Evolutionary conservation across 1,140 invertebrate species (phyloP).

Genomic region (Papilio machaon): DNA sequence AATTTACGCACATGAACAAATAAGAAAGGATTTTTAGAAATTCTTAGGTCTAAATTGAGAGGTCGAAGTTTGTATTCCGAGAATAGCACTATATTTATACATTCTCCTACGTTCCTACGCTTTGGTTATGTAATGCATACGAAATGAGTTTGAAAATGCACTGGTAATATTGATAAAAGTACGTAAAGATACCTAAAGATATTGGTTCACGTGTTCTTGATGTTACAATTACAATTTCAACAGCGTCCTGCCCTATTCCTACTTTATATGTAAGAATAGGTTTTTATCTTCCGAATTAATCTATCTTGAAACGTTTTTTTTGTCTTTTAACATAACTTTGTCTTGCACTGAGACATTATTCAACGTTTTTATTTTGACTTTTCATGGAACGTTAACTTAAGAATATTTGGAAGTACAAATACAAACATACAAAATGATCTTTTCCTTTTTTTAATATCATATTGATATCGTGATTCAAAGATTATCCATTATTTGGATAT

Average conservation of each 20-base stretch:
- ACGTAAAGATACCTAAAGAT: too few species aligned
- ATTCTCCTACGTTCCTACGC: neutral
- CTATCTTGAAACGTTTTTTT: too few species aligned
- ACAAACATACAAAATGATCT: neutral
- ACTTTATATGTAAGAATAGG: too few species aligned
- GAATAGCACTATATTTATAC: neutral
- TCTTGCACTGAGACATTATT: too few species aligned
- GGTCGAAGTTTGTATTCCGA: neutral
- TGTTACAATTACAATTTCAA: too few species aligned
- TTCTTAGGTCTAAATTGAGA: neutral
- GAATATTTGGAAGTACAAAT: too few species aligned
- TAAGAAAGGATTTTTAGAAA: neutral
- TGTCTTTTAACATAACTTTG: too few species aligned
- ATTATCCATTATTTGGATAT: slow-evolving; percentile 3
- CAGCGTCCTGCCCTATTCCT: too few species aligned
- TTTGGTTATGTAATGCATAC: slow-evolving; percentile 10
- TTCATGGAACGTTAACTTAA: too few species aligned
- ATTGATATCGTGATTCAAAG: neutral
- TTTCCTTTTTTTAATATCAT: slow-evolving; percentile 1
- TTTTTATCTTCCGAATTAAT: too few species aligned
- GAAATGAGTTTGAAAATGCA: slow-evolving; percentile 2
- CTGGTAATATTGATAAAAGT: neutral
- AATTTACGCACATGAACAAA: neutral
- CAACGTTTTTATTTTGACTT: too few species aligned
- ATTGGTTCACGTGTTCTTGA: too few species aligned